A percentile compares a stretch with the other conserved stretches of the same genome.
Conservation (phyloP, 2,888 invertebrate species). For the Gortyna flavago region DNA sequence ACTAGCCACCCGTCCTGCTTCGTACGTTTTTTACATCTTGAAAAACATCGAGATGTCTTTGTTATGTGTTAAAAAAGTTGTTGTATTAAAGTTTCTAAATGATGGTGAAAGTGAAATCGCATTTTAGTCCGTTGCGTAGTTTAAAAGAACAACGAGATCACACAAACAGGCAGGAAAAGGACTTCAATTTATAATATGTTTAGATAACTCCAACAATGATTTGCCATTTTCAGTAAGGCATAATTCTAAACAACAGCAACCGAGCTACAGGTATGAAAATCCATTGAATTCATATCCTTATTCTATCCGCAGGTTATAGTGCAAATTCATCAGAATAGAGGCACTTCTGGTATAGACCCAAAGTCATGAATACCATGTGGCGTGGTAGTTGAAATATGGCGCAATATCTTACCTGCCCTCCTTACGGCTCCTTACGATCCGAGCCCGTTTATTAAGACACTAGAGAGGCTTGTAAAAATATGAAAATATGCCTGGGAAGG, state of each 20-base stretch:
- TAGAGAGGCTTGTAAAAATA: conserved; percentile 43
- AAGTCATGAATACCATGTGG: conserved; percentile 73
- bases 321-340: conserved; percentile 59
- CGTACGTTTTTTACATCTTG: too few species aligned
- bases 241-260: not conserved
- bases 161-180: not conserved
- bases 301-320: conserved; percentile 14
- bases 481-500: conserved; percentile 29
- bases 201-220: not conserved
- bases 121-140: not conserved
- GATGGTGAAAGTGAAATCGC: not conserved
- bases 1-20: not conserved
- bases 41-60: too few species aligned
- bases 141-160: not conserved
- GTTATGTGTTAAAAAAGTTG: too few species aligned
- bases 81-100: too few species aligned
- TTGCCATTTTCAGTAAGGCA: not conserved
- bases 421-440: conserved; percentile 44
- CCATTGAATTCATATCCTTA: not conserved
- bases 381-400: conserved; percentile 74
- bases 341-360: conserved; percentile 64
- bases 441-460: conserved; percentile 56
- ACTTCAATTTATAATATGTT: not conserved
- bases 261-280: not conserved
- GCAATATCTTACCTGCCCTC: conserved; percentile 71